Evolutionary conservation across 2,113 vertebrate species (phyloP).

Genomic region (Oxyruncus cristatus): DNA sequence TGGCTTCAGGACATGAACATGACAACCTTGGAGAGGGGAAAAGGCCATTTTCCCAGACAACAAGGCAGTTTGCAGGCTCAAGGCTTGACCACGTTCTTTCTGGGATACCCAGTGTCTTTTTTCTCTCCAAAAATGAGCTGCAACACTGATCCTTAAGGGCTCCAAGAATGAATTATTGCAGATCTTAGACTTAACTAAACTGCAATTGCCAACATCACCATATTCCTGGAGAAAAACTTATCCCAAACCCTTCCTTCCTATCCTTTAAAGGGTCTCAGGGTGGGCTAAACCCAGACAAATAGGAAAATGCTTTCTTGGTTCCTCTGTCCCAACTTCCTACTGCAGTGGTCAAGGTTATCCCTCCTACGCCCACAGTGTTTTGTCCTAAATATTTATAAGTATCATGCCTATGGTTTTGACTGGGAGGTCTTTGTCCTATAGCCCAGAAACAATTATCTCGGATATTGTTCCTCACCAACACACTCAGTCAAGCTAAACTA

Average conservation of each 20-base stretch:
- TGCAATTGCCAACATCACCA: not conserved
- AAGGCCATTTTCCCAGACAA: not conserved
- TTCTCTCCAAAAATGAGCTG: not conserved
- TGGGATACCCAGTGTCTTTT: not conserved
- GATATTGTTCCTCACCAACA: not conserved
- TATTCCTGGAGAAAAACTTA: not conserved
- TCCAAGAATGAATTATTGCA: not conserved
- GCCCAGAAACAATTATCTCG: not conserved
- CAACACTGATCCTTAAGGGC: not conserved
- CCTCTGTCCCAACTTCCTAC: not conserved
- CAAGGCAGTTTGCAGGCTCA: not conserved
- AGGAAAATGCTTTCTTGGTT: not conserved
- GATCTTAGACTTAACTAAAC: not conserved
- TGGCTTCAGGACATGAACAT: not conserved
- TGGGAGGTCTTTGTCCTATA: not conserved
- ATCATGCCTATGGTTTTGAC: not conserved
- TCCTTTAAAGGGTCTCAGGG: not conserved
- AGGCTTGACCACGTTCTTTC: not conserved
- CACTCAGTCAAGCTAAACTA: not conserved
- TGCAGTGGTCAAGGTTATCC: not conserved
- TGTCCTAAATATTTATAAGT: not conserved
- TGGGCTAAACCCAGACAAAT: not conserved
- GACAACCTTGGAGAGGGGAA: not conserved
- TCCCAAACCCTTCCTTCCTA: not conserved
- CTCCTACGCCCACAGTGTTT: not conserved